Base-by-base conservation (phyloP, 2,888 invertebrate species). In the Agriopis leucophaearia region DNA sequence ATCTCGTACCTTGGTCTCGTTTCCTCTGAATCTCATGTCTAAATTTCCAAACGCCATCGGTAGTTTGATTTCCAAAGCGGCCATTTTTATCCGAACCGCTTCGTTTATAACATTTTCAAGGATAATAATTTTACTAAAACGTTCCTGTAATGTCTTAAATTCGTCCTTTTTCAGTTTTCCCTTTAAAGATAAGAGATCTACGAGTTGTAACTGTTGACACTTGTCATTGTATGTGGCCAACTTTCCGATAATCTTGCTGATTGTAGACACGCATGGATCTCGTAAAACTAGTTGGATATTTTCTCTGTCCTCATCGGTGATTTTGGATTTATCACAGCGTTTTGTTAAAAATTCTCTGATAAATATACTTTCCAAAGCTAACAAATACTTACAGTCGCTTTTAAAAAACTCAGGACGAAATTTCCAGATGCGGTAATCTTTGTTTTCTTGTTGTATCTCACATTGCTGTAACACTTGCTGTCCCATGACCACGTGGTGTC, bases 171-270 rank as follows among this genome's bases (percentile, higher is more conserved):
- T 27, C 27, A 9, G 8, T 10, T 54, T 16, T 40, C 7, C 8
- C 12, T 40, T 16, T 1, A 38, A 38, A 36, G 68, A 3, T 27
- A n/a, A n/a, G n/a, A n/a, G 50, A 48, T 75, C 58, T 38, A 75
- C 65, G 7, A 78, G 50, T 63, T 68, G 54, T 3, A 77, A 52
- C 59, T 62, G 64, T 36, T 69, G 64, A 8, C 45, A 44, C 44
- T 73, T 70, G 9, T 63, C 64, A 57, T 77, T 69, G 45, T 65
- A 70, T 56, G 58, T 62, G 47, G 75, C 61, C 12, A 78, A 66
- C n/a, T 75, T 75, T 16, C 81, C 80, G 51, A 83, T 81, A 7
- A 82, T 52, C 9, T 70, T 70, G 50, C 81, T 78, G 8, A 83
- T 71, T 8, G 64, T 77, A 45, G 59, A 54, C 36, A 78, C 73